These are phyloP conservation scores for Lepidochrysops patricia DNA, from an alignment of 2,888 invertebrate genomes.

Conservation along the genomic window DNA sequence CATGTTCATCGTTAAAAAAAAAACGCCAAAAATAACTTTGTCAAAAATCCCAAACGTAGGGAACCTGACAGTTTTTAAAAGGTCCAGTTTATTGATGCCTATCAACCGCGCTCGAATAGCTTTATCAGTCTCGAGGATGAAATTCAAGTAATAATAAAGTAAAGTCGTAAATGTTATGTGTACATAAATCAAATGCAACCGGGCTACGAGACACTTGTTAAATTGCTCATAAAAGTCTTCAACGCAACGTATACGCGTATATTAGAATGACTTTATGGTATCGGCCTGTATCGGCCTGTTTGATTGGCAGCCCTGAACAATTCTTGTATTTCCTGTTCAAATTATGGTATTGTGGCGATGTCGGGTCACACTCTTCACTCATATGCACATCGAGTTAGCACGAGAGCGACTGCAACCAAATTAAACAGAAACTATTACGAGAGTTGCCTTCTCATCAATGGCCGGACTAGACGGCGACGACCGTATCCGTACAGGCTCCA, in stretches of 20 bases:
- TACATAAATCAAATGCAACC: slow-evolving; percentile 57
- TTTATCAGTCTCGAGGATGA: slow-evolving; percentile 53
- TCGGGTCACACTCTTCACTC: too few relatives aligned
- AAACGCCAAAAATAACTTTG: too few relatives aligned
- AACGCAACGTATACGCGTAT: slow-evolving; percentile 54
- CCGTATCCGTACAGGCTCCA: neutral
- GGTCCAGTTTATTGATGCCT: neutral
- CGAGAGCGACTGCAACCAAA: too few relatives aligned
- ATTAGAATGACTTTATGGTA: slow-evolving; percentile 53
- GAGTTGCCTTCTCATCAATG: too few relatives aligned
- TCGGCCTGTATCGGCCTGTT: slow-evolving; percentile 36
- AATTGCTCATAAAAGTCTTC: slow-evolving; percentile 66
- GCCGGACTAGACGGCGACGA: slow-evolving; percentile 9
- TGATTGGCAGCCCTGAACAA: slow-evolving; percentile 37
- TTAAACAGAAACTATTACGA: too few relatives aligned
- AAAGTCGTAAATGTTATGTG: slow-evolving; percentile 58
- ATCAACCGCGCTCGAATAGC: slow-evolving; percentile 39
- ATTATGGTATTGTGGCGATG: too few relatives aligned
- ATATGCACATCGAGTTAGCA: too few relatives aligned
- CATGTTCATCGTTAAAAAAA: too few relatives aligned
- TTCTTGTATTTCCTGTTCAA: too few relatives aligned
- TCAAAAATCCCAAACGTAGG: neutral
- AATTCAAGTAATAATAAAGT: slow-evolving; percentile 62
- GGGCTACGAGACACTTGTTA: slow-evolving; percentile 61
- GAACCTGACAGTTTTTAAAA: neutral